Conservation (phyloP, 2,888 invertebrate species). For the Eupsilia transversa region DNA sequence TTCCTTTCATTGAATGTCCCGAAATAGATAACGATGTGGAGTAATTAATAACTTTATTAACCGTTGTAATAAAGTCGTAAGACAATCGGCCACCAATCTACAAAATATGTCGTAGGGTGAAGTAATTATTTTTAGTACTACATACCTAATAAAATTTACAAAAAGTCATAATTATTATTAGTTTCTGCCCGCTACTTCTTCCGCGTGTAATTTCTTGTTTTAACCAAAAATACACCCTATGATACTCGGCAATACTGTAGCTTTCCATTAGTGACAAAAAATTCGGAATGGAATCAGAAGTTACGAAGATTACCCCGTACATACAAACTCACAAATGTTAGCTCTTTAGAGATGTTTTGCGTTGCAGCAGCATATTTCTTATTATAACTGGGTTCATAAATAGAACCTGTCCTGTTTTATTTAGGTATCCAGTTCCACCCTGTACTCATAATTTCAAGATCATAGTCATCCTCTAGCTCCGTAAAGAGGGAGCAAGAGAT, state of each 20-base stretch:
- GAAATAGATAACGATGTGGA: constrained; percentile 18
- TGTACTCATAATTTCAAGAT: constrained; percentile 41
- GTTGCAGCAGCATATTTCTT: neutral
- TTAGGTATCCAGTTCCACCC: constrained; percentile 20
- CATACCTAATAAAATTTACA: neutral
- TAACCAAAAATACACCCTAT: neutral
- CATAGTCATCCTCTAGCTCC: constrained; percentile 27
- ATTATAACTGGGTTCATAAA: neutral
- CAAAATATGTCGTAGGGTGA: neutral
- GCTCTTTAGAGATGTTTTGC: neutral
- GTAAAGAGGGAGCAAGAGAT: constrained; percentile 27
- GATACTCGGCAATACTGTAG: neutral
- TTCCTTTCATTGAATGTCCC: constrained; percentile 11
- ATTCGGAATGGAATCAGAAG: neutral
- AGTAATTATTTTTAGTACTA: neutral
- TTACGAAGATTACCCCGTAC: neutral
- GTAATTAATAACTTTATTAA: constrained; percentile 24
- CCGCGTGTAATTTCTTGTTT: neutral
- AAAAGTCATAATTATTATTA: no score
- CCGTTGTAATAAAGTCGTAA: neutral
- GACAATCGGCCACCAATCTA: neutral
- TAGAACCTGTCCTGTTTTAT: neutral
- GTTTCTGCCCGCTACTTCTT: neutral
- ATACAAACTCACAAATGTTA: neutral
- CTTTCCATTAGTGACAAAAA: neutral